Evolutionary conservation across 2,113 vertebrate genomes (phyloP).

Genomic region (human): GRCh38 chr5:161922501-161923000

Average conservation of each 20-base stretch:
- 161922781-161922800: background rate
- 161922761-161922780: background rate
- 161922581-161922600: background rate
- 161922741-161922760: background rate
- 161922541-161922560: background rate
- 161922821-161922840: background rate
- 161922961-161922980: background rate
- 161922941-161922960: background rate
- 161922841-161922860: background rate
- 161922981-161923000: background rate
- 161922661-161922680: background rate
- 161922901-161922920: background rate
- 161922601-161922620: background rate
- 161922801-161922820: background rate
- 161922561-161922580: no score
- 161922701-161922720: background rate
- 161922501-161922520: background rate
- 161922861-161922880: background rate
- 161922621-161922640: background rate
- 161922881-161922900: background rate
- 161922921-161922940: background rate
- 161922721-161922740: background rate
- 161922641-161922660: background rate
- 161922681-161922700: background rate
- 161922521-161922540: background rate